Conservation (phyloP, 2,888 invertebrate species). For the Ligdia adustata region DNA sequence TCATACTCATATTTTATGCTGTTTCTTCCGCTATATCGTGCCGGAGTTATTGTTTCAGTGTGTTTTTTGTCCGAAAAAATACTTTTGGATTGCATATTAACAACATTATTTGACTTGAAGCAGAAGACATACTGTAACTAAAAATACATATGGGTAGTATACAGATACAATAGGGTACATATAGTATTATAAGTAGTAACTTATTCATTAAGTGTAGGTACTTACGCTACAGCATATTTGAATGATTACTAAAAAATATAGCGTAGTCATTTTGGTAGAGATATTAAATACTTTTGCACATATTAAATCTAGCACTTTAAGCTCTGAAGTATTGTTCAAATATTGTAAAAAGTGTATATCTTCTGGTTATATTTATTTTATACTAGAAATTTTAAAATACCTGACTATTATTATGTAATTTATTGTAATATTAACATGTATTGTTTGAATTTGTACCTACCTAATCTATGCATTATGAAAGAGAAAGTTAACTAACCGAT, state of each 20-base stretch:
- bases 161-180: too few species aligned
- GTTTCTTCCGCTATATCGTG: constrained; percentile 35
- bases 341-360: background rate
- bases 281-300: too few species aligned
- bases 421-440: too few species aligned
- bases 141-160: too few species aligned
- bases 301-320: background rate
- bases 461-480: constrained; percentile 17
- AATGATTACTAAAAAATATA: too few species aligned
- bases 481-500: background rate
- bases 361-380: constrained; percentile 21
- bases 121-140: background rate
- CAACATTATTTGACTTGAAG: constrained; percentile 31
- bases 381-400: constrained; percentile 14
- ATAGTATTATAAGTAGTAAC: too few species aligned
- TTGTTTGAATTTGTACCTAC: too few species aligned
- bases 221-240: too few species aligned
- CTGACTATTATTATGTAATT: too few species aligned
- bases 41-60: constrained; percentile 37
- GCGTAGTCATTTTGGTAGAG: constrained; percentile 39
- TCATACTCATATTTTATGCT: constrained; percentile 33
- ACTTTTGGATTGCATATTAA: constrained; percentile 26
- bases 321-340: background rate
- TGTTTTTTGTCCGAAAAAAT: constrained; percentile 34
- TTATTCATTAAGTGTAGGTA: too few species aligned